Percentiles rank a stretch among this genome's conserved stretches.
phyloP scores from a whole-genome alignment of 2,113 vertebrate genomes.

The Engraulis encrasicolus region DNA sequence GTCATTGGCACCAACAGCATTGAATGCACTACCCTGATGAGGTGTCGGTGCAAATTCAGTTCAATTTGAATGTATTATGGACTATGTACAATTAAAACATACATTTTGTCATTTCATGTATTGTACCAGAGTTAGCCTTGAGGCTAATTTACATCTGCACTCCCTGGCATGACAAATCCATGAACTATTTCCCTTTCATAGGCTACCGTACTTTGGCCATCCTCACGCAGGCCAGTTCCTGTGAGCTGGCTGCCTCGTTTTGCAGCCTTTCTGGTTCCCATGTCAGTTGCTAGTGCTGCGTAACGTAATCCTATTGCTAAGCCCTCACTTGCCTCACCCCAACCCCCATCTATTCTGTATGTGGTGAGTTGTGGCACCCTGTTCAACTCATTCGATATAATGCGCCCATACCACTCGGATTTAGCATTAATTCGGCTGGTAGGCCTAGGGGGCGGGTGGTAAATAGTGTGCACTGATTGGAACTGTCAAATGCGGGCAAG shows the following conservation, averaged over 20 bases:
- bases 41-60: no score
- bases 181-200: no score
- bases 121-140: no score
- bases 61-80: no score
- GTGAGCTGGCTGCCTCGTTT: no score
- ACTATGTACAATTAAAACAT: no score
- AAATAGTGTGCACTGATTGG: background rate
- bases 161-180: no score
- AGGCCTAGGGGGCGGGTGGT: background rate
- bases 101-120: no score
- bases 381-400: background rate
- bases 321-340: background rate
- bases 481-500: background rate
- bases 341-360: conserved; percentile 14
- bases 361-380: background rate
- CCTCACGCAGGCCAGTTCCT: no score
- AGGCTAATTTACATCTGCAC: no score
- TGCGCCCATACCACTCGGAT: conserved; percentile 1
- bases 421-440: background rate
- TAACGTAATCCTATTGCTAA: conserved; percentile 10
- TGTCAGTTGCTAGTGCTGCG: background rate
- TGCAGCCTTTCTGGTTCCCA: background rate
- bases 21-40: background rate
- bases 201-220: no score
- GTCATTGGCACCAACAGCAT: background rate